Evolutionary conservation across 2,113 vertebrate species (phyloP), one percentile per base, ranked within the genome.

Genomic region (Lamprologus lemairii): DNA sequence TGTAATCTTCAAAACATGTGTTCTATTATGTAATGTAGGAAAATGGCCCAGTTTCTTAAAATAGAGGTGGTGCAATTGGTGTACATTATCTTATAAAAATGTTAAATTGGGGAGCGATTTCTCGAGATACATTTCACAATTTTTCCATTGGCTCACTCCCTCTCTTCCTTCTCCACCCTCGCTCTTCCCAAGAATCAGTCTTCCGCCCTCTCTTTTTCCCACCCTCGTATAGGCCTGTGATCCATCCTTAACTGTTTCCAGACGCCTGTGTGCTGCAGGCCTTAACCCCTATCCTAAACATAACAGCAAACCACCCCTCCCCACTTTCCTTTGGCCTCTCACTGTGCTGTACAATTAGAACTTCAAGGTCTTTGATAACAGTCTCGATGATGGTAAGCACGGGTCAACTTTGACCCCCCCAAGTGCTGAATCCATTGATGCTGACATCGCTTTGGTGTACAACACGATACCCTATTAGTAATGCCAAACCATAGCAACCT

Each of bases 191-290:
- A 85, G 86, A 78, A 45, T 85, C 85, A 26, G 33, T 90, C 93
- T 96, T 96, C 95, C 93, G 78, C 94, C 96, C 93, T 93, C 92
- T 92, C 86, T 86, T 84, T 95, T 96, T 97, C 96, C 96, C 96
- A 96, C 95, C 95, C 95, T 93, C 58, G 31, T 90, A 86, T 85
- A 93, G 87, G 93, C 93, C 94, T 94, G 90, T 93, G 92, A 94
- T 96, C 94, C 92, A 85, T 90, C 91, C 91, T 92, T 97, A 97
- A 97, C 96, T 94, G 94, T 94, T 97, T 97, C 96, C 96, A 97
- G 96, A 96, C 93, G 80, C 92, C 86, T 91, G 88, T 80, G 35
- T 89, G 87, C 91, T 94, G 85, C 88, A 90, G 91, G 81, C 91
- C 90, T 88, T 88, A 81, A 85, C 85, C 91, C 91, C 91, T 89